These are phyloP conservation scores for Xylocopa sonorina DNA, from an alignment of 1,140 invertebrate genomes.

Conservation along the genomic window DNA sequence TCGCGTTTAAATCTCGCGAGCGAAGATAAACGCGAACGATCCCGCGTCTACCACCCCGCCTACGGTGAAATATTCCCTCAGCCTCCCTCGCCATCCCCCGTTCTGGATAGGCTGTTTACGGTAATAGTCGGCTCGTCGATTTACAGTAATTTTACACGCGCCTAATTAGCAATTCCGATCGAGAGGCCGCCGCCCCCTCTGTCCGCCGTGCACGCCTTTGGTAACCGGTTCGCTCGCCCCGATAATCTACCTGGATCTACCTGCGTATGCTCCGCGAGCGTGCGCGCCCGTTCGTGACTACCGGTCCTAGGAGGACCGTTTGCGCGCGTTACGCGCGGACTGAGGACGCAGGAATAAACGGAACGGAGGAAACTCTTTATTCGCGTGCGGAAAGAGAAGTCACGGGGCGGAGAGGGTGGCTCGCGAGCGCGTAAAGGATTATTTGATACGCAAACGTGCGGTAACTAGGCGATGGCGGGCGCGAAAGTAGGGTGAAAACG, in stretches of 20 bases:
- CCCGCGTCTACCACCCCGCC: too few relatives aligned
- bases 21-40: slow-evolving; percentile 17
- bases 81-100: too few relatives aligned
- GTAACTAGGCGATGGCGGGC: background rate
- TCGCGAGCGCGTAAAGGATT: slow-evolving; percentile 10
- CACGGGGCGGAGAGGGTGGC: too few relatives aligned
- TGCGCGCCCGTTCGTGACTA: background rate
- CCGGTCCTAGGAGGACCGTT: background rate
- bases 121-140: slow-evolving; percentile 46
- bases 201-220: background rate
- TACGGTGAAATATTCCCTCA: slow-evolving; percentile 42
- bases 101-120: slow-evolving; percentile 32
- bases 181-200: background rate
- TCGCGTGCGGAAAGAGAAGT: background rate
- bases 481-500: background rate
- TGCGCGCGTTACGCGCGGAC: too few relatives aligned
- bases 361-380: slow-evolving; percentile 39
- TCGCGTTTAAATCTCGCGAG: background rate
- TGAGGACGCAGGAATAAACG: background rate
- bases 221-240: slow-evolving; percentile 19
- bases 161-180: slow-evolving; percentile 52
- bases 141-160: slow-evolving; percentile 52
- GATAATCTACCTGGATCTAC: slow-evolving; percentile 27
- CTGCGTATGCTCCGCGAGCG: background rate
- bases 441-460: slow-evolving; percentile 32